Base-by-base conservation (phyloP, 2,888 invertebrate genomes). In the Ditylenchus weischeri region DNA sequence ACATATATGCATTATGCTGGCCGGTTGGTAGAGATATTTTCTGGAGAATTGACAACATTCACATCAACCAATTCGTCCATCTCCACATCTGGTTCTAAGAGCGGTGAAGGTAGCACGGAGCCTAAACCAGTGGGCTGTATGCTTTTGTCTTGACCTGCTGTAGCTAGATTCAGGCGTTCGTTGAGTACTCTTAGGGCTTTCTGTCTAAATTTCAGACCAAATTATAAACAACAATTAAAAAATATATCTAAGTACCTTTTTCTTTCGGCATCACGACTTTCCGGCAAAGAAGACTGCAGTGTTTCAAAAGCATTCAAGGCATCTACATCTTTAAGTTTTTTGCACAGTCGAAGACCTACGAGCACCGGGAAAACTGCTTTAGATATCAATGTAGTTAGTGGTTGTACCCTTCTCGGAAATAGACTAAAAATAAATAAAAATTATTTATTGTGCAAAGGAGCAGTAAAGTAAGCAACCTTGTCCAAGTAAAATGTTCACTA, bases 401-500 rank as follows among this genome's bases (percentile, higher is more conserved):
- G 76, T 62, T 78, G 80, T 15, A 76, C 61, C 19, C 73, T 66
- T 3, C 79, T 74, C 1, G 81, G 81, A 69, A 79, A 81, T 43
- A 80, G 66, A 50, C 79, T 80, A 70, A 57, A 48, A 29, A 7
- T 11, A 35, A n/a, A 36, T 48, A 11, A 57, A 35, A 58, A 23
- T 50, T 29, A 29, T 29, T 29, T 29, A 29, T 5, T 29, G 29
- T 29, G 29, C 29, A 29, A 5, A 29, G n/a, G n/a, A n/a, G n/a
- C n/a, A n/a, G 29, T 29, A 29, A 29, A 29, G 5, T 29, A 29
- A 62, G 65, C 13, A 11, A 79, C 79, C 77, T 79, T 6, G 78
- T 75, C 81, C 81, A 81, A 19, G 79, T 74, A 68, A 81, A 81
- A 58, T 81, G 81, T 36, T 81, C 81, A 60, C 76, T 78, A 50